Evolutionary conservation across 1,140 invertebrate genomes (phyloP).

Genomic region (Chymomyza costata): DNA sequence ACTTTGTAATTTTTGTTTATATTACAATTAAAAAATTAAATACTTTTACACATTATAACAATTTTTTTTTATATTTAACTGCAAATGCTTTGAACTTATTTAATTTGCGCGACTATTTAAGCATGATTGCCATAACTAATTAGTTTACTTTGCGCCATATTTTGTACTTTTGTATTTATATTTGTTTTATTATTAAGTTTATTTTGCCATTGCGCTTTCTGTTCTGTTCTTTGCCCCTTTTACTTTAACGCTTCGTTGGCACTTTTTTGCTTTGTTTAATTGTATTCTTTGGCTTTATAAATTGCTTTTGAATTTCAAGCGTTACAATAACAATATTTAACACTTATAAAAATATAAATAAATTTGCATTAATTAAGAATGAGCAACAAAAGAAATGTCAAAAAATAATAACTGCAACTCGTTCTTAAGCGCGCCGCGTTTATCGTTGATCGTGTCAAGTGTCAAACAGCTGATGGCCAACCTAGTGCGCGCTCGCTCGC

Average conservation of each 20-base stretch:
- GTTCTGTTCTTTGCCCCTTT: too few species aligned
- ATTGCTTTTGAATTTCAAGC: conserved; percentile 11
- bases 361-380: conserved; percentile 55
- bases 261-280: conserved; percentile 16
- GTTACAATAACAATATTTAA: conserved; percentile 21
- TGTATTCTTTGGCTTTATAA: conserved; percentile 6
- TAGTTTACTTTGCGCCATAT: conserved; percentile 2
- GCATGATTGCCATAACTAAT: too few species aligned
- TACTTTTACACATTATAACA: not conserved
- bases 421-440: conserved; percentile 19
- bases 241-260: conserved; percentile 26
- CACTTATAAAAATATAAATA: conserved; percentile 26
- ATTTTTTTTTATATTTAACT: not conserved
- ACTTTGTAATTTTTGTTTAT: conserved; percentile 7
- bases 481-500: conserved; percentile 46
- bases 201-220: too few species aligned
- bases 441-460: conserved; percentile 58
- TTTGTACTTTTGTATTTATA: conserved; percentile 2
- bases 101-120: conserved; percentile 3
- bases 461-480: conserved; percentile 57
- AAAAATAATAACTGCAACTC: conserved; percentile 47
- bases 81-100: conserved; percentile 7
- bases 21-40: too few species aligned
- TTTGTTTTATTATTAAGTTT: conserved; percentile 12
- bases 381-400: conserved; percentile 29